Base-by-base conservation (phyloP, 2,797 vertebrate species). In the Ctenochaetus hawaiiensis region DNA sequence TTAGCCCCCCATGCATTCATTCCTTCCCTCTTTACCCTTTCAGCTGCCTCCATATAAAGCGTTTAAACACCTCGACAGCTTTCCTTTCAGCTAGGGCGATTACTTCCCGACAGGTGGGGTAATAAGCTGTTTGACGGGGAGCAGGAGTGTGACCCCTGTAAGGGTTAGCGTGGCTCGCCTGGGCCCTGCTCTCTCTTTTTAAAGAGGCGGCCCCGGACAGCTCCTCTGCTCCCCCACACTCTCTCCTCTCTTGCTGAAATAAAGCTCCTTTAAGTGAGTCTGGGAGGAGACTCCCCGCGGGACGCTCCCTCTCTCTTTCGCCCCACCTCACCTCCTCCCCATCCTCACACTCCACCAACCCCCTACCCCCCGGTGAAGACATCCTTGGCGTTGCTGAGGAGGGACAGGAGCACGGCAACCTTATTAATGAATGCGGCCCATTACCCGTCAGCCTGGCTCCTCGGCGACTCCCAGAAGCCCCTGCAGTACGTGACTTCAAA, bases 341-440 rank as follows among this genome's bases (percentile, higher is more conserved):
- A 74, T 67, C 92, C 86, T 63, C 79, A 66, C 89, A 82, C 83
- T 76, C 93, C 91, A 74, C 82, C 82, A 91, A 89, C 81, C 84
- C 86, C 78, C 83, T 75, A 53, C 84, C 86, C 88, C 87, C 83
- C 82, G 85, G 93, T 95, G 94, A 95, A 97, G 96, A 95, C 95
- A 96, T 97, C 97, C 96, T 95, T 95, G 97, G 95, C 92, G 96
- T 97, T 97, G 96, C 96, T 94, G 96, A 96, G 95, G 95, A 96
- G 96, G 97, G 96, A 97, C 96, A 97, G 96, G 96, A 97, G 96
- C 96, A 89, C 95, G 93, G 94, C 96, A 97, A 97, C 96, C 97
- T 97, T 98, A 97, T 98, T 99, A 99, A 99, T 99, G 97, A 99
- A 99, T 98, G 97, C 96, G 96, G 97, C 96, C 97, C 97, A 97